Percentiles rank a stretch among this genome's conserved stretches.
Conservation (phyloP, 2,113 vertebrate genomes). For the Nansenia antarctica region DNA sequence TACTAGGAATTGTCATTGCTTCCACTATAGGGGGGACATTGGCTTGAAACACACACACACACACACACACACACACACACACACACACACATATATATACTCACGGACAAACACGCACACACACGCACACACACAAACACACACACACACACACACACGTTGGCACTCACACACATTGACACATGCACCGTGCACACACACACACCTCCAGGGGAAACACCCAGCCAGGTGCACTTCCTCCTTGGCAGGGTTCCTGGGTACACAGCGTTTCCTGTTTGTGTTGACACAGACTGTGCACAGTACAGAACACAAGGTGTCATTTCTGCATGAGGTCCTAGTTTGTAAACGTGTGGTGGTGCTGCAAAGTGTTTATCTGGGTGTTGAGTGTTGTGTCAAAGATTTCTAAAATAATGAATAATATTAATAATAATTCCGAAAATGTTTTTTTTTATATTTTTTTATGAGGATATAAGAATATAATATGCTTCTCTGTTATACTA, state of each 20-base stretch:
- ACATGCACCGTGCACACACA: slow-evolving; percentile 13
- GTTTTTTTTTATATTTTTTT: slow-evolving; percentile 30
- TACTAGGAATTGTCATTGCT: slow-evolving; percentile 91
- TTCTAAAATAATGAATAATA: too few species aligned
- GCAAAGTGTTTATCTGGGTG: slow-evolving; percentile 67
- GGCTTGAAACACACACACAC: slow-evolving; percentile 40
- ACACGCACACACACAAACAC: not conserved
- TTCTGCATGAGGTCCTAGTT: slow-evolving; percentile 71
- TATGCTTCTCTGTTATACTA: slow-evolving; percentile 40
- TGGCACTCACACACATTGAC: not conserved
- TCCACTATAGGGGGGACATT: slow-evolving; percentile 90
- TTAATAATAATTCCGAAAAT: slow-evolving; percentile 58
- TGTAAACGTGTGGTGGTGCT: slow-evolving; percentile 71
- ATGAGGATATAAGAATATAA: slow-evolving; percentile 42
- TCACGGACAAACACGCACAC: slow-evolving; percentile 2
- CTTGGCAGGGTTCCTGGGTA: slow-evolving; percentile 47
- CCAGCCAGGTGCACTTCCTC: too few species aligned
- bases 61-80: slow-evolving; percentile 10
- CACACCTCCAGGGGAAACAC: too few species aligned
- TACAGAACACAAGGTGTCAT: slow-evolving; percentile 51
- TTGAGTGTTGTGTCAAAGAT: slow-evolving; percentile 63
- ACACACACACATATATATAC: slow-evolving; percentile 17
- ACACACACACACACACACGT: slow-evolving; percentile 12
- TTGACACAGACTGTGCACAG: slow-evolving; percentile 34
- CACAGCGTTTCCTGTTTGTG: slow-evolving; percentile 20